Evolutionary conservation across 2,888 invertebrate species (phyloP), one percentile per base, ranked within the genome.

Genomic region (Crocallis elinguaria): DNA sequence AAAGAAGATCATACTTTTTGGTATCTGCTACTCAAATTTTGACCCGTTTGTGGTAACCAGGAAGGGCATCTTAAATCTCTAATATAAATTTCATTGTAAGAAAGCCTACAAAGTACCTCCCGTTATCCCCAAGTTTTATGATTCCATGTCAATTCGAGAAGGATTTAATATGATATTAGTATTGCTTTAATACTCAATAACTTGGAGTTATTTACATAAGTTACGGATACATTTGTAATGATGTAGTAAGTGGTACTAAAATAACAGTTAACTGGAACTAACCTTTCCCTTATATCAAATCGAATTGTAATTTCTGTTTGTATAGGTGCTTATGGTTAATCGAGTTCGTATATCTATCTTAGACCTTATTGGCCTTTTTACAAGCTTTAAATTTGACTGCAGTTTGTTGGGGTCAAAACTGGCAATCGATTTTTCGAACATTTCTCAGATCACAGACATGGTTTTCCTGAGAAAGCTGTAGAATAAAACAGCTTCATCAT

Each of bases 151-250:
- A 69, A 63, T 66, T 62, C 48, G 59, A 52, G 58, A 53, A 56
- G 55, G 60, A 68, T 66, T 73, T 72, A 75, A 67, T 69, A 66
- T 67, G 59, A 62, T 66, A 67, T 69, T 73, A 67, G 64, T 69
- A 70, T 71, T 64, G 51, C 53, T 62, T 64, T 67, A 69, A 67
- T 66, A 60, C 50, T 53, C 64, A 60, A 63, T 71, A 69, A 60
- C 64, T 64, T 45, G 52, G 60, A 29, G 52, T 49, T 58, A 71
- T 69, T 69, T 66, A 50, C 67, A 66, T 73, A 69, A 70, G 52
- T 64, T 64, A 64, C 60, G 49, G 52, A 51, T 39, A 60, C 57
- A 55, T 57, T 60, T 33, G 37, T 54, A 54, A 55, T 60, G 60
- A 67, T 67, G 62, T 63, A 59, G 51, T 58, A 49, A 55, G 59